These are phyloP conservation scores for Geophilus truncorum DNA, from an alignment of 2,888 invertebrate species.

Conservation along the genomic window DNA sequence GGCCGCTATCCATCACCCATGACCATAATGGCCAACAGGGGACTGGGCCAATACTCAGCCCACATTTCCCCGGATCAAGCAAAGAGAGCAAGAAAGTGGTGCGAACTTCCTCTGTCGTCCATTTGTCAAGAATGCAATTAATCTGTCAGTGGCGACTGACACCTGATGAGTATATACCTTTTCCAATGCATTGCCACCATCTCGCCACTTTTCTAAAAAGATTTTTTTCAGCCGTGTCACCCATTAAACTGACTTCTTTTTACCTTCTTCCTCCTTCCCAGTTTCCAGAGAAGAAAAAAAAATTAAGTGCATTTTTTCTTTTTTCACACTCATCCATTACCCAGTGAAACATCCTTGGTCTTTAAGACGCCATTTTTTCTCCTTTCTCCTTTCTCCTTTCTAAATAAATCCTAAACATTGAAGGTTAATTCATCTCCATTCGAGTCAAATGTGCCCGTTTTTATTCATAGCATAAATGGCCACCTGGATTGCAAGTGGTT, in stretches of 20 bases:
- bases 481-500: constrained; percentile 18
- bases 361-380: neutral
- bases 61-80: constrained; percentile 7
- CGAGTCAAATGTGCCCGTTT: constrained; percentile 15
- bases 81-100: constrained; percentile 16
- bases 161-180: constrained; percentile 10
- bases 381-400: neutral
- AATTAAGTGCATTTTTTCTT: neutral
- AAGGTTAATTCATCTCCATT: constrained; percentile 16
- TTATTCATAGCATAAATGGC: constrained; percentile 3
- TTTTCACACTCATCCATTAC: neutral
- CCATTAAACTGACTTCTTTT: constrained; percentile 4
- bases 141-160: neutral
- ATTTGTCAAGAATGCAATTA: constrained; percentile 20
- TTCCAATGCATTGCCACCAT: neutral
- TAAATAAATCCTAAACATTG: constrained; percentile 1
- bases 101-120: constrained; percentile 16
- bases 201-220: neutral
- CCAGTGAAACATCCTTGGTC: neutral
- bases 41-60: constrained; percentile 3
- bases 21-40: neutral
- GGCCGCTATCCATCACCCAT: neutral
- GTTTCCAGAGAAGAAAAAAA: neutral
- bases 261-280: neutral
- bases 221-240: neutral